Conservation (phyloP, 1,140 invertebrate genomes). For the Hyposmocoma kahamanoa region DNA sequence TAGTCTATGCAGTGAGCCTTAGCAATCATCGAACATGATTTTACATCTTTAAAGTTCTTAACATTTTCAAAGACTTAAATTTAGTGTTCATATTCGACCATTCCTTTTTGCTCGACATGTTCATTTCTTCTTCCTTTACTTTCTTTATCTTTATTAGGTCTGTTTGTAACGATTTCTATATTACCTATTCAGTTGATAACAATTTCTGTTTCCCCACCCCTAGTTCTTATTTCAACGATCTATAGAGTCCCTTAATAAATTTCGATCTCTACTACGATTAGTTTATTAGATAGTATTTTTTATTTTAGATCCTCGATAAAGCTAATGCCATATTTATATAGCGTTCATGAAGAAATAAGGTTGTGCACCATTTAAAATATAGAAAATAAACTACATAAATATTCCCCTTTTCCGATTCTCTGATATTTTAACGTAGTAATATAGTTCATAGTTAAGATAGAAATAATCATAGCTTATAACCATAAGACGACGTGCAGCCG, state of each 20-base stretch:
- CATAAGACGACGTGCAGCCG: conserved; percentile 62
- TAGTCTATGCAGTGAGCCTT: conserved; percentile 43
- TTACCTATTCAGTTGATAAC: not conserved
- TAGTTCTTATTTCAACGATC: conserved; percentile 61
- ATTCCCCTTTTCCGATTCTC: conserved; percentile 72
- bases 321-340: conserved; percentile 66
- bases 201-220: conserved; percentile 35
- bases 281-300: conserved; percentile 56
- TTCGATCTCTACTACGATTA: too few relatives aligned
- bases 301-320: conserved; percentile 58
- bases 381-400: conserved; percentile 63
- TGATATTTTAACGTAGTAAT: conserved; percentile 70
- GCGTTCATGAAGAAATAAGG: conserved; percentile 72
- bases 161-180: too few relatives aligned
- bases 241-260: too few relatives aligned
- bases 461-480: conserved; percentile 66
- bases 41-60: too few relatives aligned
- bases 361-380: conserved; percentile 70
- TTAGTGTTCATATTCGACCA: too few relatives aligned
- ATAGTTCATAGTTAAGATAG: conserved; percentile 66
- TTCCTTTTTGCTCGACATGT: too few relatives aligned
- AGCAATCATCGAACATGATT: conserved; percentile 37
- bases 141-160: too few relatives aligned
- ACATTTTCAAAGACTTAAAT: too few relatives aligned
- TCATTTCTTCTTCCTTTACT: too few relatives aligned